A percentile compares a stretch with the other conserved stretches of the same genome.
Evolutionary conservation across 2,797 vertebrate genomes (phyloP).

Genomic region (Poliocrania exsul): DNA sequence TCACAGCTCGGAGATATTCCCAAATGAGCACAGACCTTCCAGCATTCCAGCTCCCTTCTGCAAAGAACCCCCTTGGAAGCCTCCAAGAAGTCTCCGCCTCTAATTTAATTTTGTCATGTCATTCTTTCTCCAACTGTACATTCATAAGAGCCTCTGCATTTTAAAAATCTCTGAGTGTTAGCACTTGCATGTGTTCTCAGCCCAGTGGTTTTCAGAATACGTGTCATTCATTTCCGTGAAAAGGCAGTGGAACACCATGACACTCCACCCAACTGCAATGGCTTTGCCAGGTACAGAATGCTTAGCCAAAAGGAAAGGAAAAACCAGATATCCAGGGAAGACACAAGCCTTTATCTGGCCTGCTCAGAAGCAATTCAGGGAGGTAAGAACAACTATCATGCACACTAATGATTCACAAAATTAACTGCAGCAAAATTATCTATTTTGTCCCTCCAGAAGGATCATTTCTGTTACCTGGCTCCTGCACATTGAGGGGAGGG

Average conservation of each 20-base stretch:
- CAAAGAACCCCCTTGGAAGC: neutral
- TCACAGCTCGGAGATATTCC: neutral
- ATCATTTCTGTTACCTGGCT: neutral
- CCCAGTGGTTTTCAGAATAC: neutral
- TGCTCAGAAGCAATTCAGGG: neutral
- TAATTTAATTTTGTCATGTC: constrained; percentile 6
- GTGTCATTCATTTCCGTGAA: neutral
- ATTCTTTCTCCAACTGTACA: neutral
- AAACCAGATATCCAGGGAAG: neutral
- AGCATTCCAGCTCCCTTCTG: constrained; percentile 27
- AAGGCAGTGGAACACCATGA: neutral
- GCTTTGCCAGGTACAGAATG: neutral
- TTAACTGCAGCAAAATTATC: neutral
- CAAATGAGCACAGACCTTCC: neutral
- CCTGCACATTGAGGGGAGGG: neutral
- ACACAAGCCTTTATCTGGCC: neutral
- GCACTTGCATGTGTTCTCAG: constrained; percentile 4
- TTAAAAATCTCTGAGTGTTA: constrained; percentile 28
- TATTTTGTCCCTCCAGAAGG: neutral
- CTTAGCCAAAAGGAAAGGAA: neutral
- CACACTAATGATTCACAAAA: neutral
- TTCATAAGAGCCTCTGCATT: neutral
- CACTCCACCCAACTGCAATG: neutral
- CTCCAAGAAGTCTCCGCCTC: constrained; percentile 13
- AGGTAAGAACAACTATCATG: neutral